Evolutionary conservation across 2,797 vertebrate genomes (phyloP).

Genomic region (Columba guinea): DNA sequence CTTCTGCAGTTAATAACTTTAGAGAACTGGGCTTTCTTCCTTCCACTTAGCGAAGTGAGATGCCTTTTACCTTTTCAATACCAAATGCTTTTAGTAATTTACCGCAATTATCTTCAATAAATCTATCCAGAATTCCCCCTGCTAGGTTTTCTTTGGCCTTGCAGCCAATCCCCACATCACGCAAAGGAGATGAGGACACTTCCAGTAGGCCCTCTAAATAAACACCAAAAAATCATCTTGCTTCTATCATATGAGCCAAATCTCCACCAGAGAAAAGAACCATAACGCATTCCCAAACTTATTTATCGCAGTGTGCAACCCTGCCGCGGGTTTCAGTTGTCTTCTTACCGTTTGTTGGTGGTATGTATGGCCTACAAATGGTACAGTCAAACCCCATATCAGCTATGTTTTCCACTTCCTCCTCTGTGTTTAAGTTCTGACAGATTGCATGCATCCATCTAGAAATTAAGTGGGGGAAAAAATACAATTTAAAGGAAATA

Average conservation of each 20-base stretch:
- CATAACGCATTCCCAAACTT: conserved; percentile 13
- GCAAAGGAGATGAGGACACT: neutral
- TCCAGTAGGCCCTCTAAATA: neutral
- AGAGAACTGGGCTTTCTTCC: neutral
- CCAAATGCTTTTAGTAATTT: neutral
- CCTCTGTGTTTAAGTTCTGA: conserved; percentile 93
- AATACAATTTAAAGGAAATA: conserved; percentile 72
- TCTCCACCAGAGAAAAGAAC: conserved; percentile 25
- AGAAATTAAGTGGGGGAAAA: conserved; percentile 64
- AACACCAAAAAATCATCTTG: neutral
- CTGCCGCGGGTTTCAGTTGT: conserved; percentile 36
- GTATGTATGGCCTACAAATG: conserved; percentile 90
- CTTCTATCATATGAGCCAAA: neutral
- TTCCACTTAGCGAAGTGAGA: neutral
- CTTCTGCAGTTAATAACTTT: neutral
- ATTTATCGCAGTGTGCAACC: conserved; percentile 39
- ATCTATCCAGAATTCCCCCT: neutral
- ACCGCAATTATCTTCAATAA: neutral
- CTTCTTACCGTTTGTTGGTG: conserved; percentile 84
- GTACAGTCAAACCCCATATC: conserved; percentile 96
- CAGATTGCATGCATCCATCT: conserved; percentile 98
- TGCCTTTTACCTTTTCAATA: neutral
- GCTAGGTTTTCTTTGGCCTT: neutral
- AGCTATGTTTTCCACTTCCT: conserved; percentile 92
- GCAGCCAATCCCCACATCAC: neutral